phyloP scores from a whole-genome alignment of 2,888 invertebrate genomes.

The Ennomos fuscantarius region DNA sequence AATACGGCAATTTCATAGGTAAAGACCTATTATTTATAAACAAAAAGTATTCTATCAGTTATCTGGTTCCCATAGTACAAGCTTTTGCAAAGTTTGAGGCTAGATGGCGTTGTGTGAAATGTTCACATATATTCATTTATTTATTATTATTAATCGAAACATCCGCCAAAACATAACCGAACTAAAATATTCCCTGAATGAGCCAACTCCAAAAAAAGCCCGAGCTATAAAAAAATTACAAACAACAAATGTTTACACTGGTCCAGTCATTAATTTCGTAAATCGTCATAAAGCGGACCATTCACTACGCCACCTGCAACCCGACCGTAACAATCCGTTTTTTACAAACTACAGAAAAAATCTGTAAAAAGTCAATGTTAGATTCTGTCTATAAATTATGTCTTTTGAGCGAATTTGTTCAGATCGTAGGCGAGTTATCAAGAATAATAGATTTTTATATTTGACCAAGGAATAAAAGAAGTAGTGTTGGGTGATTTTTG shows the following conservation, averaged over 20 bases:
- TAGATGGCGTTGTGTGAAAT: too few species aligned
- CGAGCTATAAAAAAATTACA: constrained; percentile 41
- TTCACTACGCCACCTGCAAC: constrained; percentile 46
- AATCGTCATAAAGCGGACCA: constrained; percentile 41
- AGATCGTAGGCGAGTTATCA: constrained; percentile 75
- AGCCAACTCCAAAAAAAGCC: background rate
- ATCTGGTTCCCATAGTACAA: too few species aligned
- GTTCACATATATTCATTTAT: too few species aligned
- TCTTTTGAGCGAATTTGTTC: constrained; percentile 77
- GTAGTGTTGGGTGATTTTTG: constrained; percentile 38
- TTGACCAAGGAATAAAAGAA: constrained; percentile 52
- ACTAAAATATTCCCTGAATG: constrained; percentile 3
- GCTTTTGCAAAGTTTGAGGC: too few species aligned
- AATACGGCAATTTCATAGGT: too few species aligned
- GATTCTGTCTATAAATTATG: constrained; percentile 72
- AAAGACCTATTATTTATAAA: too few species aligned
- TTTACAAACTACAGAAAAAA: constrained; percentile 42
- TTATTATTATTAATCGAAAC: too few species aligned
- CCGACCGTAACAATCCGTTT: constrained; percentile 38
- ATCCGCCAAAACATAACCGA: background rate
- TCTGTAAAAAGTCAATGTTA: constrained; percentile 35
- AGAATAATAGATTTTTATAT: constrained; percentile 50
- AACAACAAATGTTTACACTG: constrained; percentile 76
- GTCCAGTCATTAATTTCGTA: constrained; percentile 64
- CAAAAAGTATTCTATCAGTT: too few species aligned